Evolutionary conservation across 2,888 invertebrate genomes (phyloP).

Genomic region (Cerastis leucographa): DNA sequence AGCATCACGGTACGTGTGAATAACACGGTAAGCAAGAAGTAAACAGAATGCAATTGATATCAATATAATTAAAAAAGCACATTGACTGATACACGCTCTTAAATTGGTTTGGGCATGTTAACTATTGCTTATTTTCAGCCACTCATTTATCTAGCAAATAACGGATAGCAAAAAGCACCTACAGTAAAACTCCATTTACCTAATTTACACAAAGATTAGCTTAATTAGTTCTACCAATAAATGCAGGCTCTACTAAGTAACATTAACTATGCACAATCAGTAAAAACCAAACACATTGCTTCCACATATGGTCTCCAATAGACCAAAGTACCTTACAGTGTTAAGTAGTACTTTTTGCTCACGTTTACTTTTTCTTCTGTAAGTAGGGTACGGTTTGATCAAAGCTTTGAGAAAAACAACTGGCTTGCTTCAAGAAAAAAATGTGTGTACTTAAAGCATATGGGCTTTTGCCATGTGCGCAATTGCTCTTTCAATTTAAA

Average conservation of each 20-base stretch:
- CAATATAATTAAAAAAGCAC: neutral
- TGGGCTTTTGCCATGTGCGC: neutral
- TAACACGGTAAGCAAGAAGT: neutral
- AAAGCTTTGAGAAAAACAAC: slow-evolving; percentile 28
- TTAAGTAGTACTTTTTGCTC: slow-evolving; percentile 34
- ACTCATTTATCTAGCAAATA: too few relatives aligned
- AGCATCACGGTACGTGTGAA: neutral
- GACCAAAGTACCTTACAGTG: slow-evolving; percentile 16
- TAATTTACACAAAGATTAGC: neutral
- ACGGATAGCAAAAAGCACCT: neutral
- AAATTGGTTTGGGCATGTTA: neutral
- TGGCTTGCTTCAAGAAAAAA: slow-evolving; percentile 24
- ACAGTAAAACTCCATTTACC: neutral
- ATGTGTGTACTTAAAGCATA: slow-evolving; percentile 17
- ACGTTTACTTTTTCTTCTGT: slow-evolving; percentile 13
- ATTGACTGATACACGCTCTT: neutral
- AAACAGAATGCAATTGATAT: neutral
- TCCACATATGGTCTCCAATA: slow-evolving; percentile 29
- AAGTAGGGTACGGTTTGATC: slow-evolving; percentile 15
- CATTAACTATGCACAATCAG: slow-evolving; percentile 12
- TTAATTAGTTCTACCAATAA: slow-evolving; percentile 6
- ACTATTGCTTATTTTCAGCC: neutral
- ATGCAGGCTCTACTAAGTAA: slow-evolving; percentile 21
- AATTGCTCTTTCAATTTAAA: slow-evolving; percentile 1
- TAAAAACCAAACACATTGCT: slow-evolving; percentile 37